These are phyloP conservation scores for Galemys pyrenaicus DNA, from an alignment of 2,113 vertebrate species.

Conservation along the genomic window DNA sequence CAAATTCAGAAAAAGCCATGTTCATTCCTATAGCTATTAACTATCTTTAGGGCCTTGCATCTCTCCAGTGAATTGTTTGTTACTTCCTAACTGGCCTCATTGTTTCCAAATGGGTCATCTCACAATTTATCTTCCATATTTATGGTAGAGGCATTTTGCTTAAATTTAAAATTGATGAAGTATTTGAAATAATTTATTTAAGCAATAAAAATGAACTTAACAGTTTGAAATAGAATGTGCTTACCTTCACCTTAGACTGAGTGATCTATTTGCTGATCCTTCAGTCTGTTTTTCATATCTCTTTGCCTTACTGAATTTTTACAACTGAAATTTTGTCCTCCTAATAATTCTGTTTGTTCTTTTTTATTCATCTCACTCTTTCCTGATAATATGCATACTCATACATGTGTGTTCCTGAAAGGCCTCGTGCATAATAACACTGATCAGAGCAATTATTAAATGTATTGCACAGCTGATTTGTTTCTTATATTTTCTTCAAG, in stretches of 20 bases:
- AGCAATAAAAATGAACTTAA: not conserved
- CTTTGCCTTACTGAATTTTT: not conserved
- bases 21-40: not conserved
- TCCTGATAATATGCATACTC: not conserved
- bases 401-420: not conserved
- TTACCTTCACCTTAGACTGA: not conserved
- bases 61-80: not conserved
- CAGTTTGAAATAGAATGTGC: not conserved
- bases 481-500: not conserved
- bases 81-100: not conserved
- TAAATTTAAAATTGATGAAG: not conserved
- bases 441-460: not conserved
- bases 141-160: not conserved
- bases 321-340: not conserved
- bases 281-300: not conserved
- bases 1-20: not conserved
- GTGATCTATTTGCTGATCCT: not conserved
- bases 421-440: not conserved
- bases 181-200: not conserved
- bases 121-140: not conserved
- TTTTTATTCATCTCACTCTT: not conserved
- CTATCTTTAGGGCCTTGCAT: not conserved
- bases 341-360: not conserved
- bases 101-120: not conserved
- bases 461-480: not conserved